Conservation (phyloP, 2,888 invertebrate genomes). For the Unio delphinus region DNA sequence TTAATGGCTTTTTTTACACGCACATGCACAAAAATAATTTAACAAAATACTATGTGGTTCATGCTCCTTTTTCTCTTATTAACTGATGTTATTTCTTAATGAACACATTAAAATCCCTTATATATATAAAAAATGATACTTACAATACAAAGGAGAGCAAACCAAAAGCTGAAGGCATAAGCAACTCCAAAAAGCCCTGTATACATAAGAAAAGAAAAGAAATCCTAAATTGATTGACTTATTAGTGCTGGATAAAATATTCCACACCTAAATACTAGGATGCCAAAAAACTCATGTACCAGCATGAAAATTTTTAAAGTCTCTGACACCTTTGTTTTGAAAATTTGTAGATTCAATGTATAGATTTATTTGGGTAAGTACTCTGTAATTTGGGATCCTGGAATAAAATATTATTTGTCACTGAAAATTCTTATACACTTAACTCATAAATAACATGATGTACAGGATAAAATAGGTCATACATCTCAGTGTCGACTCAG, state of each 20-base stretch:
- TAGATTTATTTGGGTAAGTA: too few relatives aligned
- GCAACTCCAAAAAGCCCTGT: conserved; percentile 61
- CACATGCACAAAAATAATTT: too few relatives aligned
- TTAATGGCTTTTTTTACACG: too few relatives aligned
- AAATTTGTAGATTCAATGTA: not conserved
- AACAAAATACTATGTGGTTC: too few relatives aligned
- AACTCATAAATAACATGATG: too few relatives aligned
- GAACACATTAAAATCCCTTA: not conserved
- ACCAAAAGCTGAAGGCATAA: conserved; percentile 57
- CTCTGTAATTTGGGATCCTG: too few relatives aligned
- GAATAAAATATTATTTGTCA: too few relatives aligned
- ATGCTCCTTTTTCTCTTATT: too few relatives aligned
- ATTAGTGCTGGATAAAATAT: not conserved
- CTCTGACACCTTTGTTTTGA: not conserved
- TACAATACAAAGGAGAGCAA: conserved; percentile 59
- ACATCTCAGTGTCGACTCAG: too few relatives aligned
- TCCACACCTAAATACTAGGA: not conserved
- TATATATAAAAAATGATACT: conserved; percentile 27
- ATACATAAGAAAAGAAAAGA: conserved; percentile 6
- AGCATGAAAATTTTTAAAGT: not conserved
- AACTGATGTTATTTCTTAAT: too few relatives aligned
- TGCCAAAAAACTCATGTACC: not conserved
- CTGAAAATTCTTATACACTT: too few relatives aligned
- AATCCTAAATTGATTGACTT: not conserved
- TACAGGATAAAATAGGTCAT: too few relatives aligned